Evolutionary conservation across 2,113 vertebrate species (phyloP).

Genomic region (Clarias magur): DNA sequence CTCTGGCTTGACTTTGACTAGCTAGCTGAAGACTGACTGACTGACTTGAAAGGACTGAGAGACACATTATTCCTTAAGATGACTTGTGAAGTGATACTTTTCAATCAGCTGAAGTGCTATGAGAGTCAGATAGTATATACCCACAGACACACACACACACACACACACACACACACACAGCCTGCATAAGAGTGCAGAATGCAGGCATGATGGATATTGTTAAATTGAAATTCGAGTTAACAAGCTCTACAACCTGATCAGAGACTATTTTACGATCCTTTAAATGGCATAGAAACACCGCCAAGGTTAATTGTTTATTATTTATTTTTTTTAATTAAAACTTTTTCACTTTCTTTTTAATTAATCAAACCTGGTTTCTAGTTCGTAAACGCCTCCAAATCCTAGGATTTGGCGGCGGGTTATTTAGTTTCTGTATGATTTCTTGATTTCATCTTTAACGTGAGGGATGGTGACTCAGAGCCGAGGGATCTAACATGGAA

Average conservation of each 20-base stretch:
- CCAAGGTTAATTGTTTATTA: not conserved
- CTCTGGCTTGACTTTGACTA: not conserved
- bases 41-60: not conserved
- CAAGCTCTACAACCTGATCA: not conserved
- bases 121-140: not conserved
- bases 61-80: conserved; percentile 2
- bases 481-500: not conserved
- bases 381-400: not conserved
- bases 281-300: not conserved
- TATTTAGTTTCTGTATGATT: not conserved
- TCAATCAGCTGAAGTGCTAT: conserved; percentile 9
- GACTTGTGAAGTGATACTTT: conserved; percentile 26
- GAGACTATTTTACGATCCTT: not conserved
- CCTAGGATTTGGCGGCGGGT: not conserved
- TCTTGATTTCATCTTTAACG: not conserved
- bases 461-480: not conserved
- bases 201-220: not conserved
- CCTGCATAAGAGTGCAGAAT: not conserved
- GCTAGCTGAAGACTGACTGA: conserved; percentile 28
- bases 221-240: not conserved
- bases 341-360: too few species aligned
- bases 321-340: too few species aligned
- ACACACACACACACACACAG: not conserved
- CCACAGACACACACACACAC: conserved; percentile 25
- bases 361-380: not conserved